A percentile compares a stretch with the other conserved stretches of the same genome.
Evolutionary conservation across 2,113 vertebrate species (phyloP).

Genomic region (Lota lota): DNA sequence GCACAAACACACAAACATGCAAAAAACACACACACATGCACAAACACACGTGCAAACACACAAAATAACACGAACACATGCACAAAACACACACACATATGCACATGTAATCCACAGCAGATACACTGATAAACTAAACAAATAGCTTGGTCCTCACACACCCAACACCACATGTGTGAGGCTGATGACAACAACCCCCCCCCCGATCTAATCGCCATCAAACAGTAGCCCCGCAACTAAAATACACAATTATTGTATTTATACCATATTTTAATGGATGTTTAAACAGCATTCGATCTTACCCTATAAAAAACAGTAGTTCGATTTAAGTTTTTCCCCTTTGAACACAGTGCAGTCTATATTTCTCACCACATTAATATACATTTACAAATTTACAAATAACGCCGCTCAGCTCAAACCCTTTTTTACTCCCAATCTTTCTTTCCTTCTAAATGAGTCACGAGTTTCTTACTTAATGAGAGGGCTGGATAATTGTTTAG

Average conservation of each 20-base stretch:
- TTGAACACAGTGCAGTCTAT: slow-evolving; percentile 12
- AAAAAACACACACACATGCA: too few relatives aligned
- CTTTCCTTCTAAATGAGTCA: slow-evolving; percentile 13
- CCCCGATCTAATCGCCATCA: slow-evolving; percentile 17
- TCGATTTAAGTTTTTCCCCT: neutral
- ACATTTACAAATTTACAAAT: slow-evolving; percentile 17
- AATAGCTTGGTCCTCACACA: slow-evolving; percentile 32
- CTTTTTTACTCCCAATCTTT: slow-evolving; percentile 7
- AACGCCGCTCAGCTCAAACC: slow-evolving; percentile 15
- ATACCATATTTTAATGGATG: slow-evolving; percentile 22
- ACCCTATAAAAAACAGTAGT: too few relatives aligned
- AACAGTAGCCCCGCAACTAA: slow-evolving; percentile 36
- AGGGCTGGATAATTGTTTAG: slow-evolving; percentile 20
- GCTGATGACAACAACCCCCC: slow-evolving; percentile 26
- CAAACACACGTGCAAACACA: too few relatives aligned
- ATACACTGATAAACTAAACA: slow-evolving; percentile 48
- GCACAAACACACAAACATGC: too few relatives aligned
- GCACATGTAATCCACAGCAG: slow-evolving; percentile 31
- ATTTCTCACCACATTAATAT: neutral
- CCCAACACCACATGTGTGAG: slow-evolving; percentile 29
- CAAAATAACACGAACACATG: too few relatives aligned
- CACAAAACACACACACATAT: slow-evolving; percentile 9
- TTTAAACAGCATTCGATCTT: slow-evolving; percentile 21
- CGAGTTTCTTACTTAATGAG: neutral
- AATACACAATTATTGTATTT: slow-evolving; percentile 12